Base-by-base conservation (phyloP, 2,888 invertebrate species). In the Pseudococcus longispinus region DNA sequence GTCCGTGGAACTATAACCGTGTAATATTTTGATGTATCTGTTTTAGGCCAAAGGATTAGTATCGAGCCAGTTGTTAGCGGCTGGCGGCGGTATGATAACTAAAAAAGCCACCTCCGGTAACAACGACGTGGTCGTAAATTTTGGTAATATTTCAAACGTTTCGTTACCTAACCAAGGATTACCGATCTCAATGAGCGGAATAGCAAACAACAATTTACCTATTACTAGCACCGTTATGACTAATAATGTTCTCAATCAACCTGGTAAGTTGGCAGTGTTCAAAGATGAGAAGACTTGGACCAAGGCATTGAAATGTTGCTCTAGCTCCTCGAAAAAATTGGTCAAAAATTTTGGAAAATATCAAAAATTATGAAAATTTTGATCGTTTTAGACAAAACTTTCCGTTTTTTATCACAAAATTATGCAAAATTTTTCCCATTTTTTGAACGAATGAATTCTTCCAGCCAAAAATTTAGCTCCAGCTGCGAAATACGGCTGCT, bases 181-280 rank as follows among this genome's bases (percentile, higher is more conserved):
- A 94, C 95, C 96, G 89, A 95, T 96, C 92, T 95, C 95, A 32
- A 96, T 95, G 90, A 94, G 94, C 90, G 94, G 92, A 90, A 93
- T 94, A 92, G 93, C 94, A 89, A 94, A 94, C 85, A 94, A 95
- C 85, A 94, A 95, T 84, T 92, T 94, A 89, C 94, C 95, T 83
- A 94, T 95, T 51, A 92, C 93, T 89, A 96, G 95, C 91, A 94
- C 94, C 90, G 93, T 95, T 88, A 85, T 85, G 85, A 65, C 85
- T 20, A 95, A 95, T 90, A 95, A 83, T 44, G 86, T 80, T 46
- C 60, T 87, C n/a, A 82, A 51, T 26, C 46, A 51, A 60, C 20
- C 87, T 9, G 80, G 87, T 87, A 82, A 42, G 87, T 82, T 83
- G 51, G 29, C n/a, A 37, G 37, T 37, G 13, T 20, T 82, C 18